These are phyloP conservation scores for Anadara kagoshimensis DNA, from an alignment of 1,140 invertebrate species.

Conservation along the genomic window DNA sequence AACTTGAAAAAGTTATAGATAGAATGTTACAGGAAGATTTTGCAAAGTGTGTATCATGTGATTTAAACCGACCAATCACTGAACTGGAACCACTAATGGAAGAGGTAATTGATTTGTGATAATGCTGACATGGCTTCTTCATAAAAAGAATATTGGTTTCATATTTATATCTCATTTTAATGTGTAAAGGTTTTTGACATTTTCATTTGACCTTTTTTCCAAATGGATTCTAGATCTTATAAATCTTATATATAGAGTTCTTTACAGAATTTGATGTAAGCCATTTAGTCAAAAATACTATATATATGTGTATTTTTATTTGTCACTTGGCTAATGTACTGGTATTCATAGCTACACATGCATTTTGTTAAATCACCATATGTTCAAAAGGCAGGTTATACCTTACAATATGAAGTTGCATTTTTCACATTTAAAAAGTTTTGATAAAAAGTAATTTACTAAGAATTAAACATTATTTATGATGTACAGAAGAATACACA, in stretches of 20 bases:
- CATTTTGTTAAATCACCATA: too few relatives aligned
- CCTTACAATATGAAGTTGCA: too few relatives aligned
- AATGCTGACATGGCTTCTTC: neutral
- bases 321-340: too few relatives aligned
- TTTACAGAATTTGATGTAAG: neutral
- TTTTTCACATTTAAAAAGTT: too few relatives aligned
- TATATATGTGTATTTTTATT: too few relatives aligned
- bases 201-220: neutral
- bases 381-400: too few relatives aligned
- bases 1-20: slow-evolving; percentile 96
- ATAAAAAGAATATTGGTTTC: neutral
- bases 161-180: neutral
- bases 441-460: too few relatives aligned
- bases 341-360: too few relatives aligned
- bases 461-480: too few relatives aligned
- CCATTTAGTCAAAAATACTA: neutral
- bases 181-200: slow-evolving; percentile 15
- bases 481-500: too few relatives aligned
- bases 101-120: slow-evolving; percentile 66
- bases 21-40: slow-evolving; percentile 98
- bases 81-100: slow-evolving; percentile 77
- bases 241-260: too few relatives aligned
- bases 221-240: slow-evolving; percentile 1
- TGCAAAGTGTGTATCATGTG: slow-evolving; percentile 90
- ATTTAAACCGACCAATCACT: slow-evolving; percentile 89